Base-by-base conservation (phyloP, 2,113 vertebrate species). In the Tenebrosternarchus preto region DNA sequence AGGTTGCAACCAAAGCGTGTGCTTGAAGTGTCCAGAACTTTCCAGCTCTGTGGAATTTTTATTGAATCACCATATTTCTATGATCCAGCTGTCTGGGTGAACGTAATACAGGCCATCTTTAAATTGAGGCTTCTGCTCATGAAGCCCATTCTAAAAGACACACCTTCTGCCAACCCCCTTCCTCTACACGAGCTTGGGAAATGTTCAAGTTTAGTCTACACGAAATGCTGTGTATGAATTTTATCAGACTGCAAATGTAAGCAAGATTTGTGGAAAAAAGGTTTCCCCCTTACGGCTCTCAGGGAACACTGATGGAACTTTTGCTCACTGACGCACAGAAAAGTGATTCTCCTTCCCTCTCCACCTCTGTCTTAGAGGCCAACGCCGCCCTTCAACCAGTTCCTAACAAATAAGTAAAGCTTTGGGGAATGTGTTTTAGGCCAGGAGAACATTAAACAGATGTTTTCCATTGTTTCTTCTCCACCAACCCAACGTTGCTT, bases 171-270 rank as follows among this genome's bases (percentile, higher is more conserved):
- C 6, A 55, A 24, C 24, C 15, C 25, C 16, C 31, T 50, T 12
- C 43, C 9, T 50, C 2, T 50, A 2, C 43, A 50, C 12, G 11
- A 15, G 43, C 43, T 15, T 63, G 29, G 24, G 50, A 64, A 53
- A 53, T 39, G 50, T 1, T 31, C 9, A 63, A 53, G 60, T 76
- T 76, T 76, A 64, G 59, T 64, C 74, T 50, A 64, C 25, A 12
- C 1, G 25, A 53, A 22, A 27, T 22, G 1, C 0, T 29, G 59
- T 25, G 73, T 24, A 39, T 16, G 17, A 19, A 12, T 22, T 64
- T 64, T 64, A 64, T 76, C 19, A 53, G 43, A 39, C 24, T 31
- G 39, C 8, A 64, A n/a, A 64, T 9, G 60, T n/a, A 64, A 76
- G 59, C 59, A 76, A 57, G 7, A 60, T 12, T 50, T 50, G 43